phyloP scores from a whole-genome alignment of 2,888 invertebrate species.

The Elegia similella region DNA sequence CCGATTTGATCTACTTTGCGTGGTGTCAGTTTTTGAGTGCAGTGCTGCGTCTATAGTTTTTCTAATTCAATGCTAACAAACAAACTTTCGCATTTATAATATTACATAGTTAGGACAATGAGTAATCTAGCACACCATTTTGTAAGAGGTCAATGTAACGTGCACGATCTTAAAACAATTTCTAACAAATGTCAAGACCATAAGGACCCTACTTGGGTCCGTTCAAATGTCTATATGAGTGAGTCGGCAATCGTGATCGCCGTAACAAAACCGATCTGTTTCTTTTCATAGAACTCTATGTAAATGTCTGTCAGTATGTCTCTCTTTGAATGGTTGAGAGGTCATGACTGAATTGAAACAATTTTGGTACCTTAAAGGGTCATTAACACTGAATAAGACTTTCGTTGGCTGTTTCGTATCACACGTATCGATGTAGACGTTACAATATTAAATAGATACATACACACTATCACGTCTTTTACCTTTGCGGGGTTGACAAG shows the following conservation, averaged over 20 bases:
- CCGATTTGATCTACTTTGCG: no score
- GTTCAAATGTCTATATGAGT: conserved; percentile 29
- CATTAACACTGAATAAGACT: neutral
- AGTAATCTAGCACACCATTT: neutral
- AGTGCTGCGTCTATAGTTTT: no score
- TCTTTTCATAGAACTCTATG: conserved; percentile 16
- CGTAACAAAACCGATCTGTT: conserved; percentile 19
- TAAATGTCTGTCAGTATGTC: conserved; percentile 6
- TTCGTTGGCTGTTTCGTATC: no score
- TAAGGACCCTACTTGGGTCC: conserved; percentile 34
- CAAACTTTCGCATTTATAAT: no score
- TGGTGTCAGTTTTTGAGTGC: no score
- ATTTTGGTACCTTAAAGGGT: conserved; percentile 1
- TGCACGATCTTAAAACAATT: conserved; percentile 48
- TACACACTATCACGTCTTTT: no score
- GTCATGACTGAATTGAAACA: neutral
- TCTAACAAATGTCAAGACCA: conserved; percentile 54
- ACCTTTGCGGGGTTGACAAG: no score
- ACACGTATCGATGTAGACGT: no score
- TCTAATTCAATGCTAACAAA: no score
- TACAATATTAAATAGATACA: no score
- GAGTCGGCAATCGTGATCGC: conserved; percentile 34
- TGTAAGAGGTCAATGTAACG: conserved; percentile 9
- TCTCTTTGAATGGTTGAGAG: conserved; percentile 4
- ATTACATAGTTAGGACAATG: neutral